Evolutionary conservation across 2,888 invertebrate genomes (phyloP).

Genomic region (Drosophila austrosaltans): DNA sequence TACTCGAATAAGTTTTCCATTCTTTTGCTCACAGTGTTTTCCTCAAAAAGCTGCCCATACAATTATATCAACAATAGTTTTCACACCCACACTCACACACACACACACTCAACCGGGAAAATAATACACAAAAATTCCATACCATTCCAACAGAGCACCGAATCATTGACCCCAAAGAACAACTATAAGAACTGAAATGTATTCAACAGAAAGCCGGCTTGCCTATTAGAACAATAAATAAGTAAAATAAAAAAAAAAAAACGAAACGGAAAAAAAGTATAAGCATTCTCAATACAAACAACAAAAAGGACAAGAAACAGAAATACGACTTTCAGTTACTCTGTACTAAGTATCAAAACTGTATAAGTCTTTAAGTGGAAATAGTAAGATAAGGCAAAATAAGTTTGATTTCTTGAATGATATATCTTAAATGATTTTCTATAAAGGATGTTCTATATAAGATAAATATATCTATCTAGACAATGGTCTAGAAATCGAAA

Average conservation of each 20-base stretch:
- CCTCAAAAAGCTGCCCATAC: constrained; percentile 6
- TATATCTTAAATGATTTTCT: no score
- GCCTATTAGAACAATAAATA: constrained; percentile 29
- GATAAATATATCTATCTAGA: no score
- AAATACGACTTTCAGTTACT: constrained; percentile 8
- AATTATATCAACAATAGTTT: neutral
- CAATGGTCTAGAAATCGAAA: no score
- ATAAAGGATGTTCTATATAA: no score
- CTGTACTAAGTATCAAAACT: neutral
- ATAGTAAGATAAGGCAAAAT: no score
- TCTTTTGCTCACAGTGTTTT: neutral
- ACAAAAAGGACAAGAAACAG: constrained; percentile 14
- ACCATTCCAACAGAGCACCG: constrained; percentile 31
- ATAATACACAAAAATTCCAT: constrained; percentile 43
- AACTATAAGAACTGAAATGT: constrained; percentile 9
- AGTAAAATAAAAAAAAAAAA: constrained; percentile 19
- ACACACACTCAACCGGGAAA: neutral
- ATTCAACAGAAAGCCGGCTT: constrained; percentile 35
- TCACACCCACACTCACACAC: constrained; percentile 1
- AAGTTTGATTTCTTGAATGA: no score
- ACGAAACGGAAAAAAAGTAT: constrained; percentile 13
- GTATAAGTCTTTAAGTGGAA: neutral
- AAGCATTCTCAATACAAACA: constrained; percentile 27
- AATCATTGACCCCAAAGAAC: constrained; percentile 59
- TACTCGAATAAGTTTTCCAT: neutral